Base-by-base conservation (phyloP, 2,113 vertebrate species). In the Chaenogobius annularis region DNA sequence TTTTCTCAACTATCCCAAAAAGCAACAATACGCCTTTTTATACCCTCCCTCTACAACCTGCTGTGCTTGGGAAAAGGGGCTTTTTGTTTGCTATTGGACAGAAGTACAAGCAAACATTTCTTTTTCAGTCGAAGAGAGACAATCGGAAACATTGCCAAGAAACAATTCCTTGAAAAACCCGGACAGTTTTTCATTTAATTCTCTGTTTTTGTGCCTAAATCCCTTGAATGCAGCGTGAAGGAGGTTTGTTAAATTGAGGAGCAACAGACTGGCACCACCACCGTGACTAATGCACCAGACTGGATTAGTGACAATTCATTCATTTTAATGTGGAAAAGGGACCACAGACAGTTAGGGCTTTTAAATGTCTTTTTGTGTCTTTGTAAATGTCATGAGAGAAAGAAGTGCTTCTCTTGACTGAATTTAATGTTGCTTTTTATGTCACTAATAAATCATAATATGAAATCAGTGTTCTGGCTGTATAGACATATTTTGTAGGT, bases 191-290 rank as follows among this genome's bases (percentile, higher is more conserved):
- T 63, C 61, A 43, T 63, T 63, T 63, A 43, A 40, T 40, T 40
- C 61, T 63, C 43, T 63, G 35, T 63, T 40, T 63, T 63, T 26
- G 11, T 17, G 6, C 58, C 17, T n/a, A 40, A 63, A 63, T 63
- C 61, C 31, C 37, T 37, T 63, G 31, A 63, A 63, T 40, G 61
- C 61, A n/a, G 35, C 31, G 9, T 63, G 61, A 63, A 63, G 31
- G 35, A 62, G 59, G 59, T 62, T 62, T 35, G 59, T 62, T 37
- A 35, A 62, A 62, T 40, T 37, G 59, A 62, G 26, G 37, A 43
- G 61, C 35, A 62, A 37, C 17, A 63, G 17, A 63, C 61, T 63
- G 61, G 61, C 61, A 63, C 61, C 35, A 63, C 17, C 35, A n/a
- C 61, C 19, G 61, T 63, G 61, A 63, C 61, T 12, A 63, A 63